Evolutionary conservation across 1,140 invertebrate species (phyloP), one percentile per base, ranked within the genome.

Genomic region (Pseudobourletiella spinata): DNA sequence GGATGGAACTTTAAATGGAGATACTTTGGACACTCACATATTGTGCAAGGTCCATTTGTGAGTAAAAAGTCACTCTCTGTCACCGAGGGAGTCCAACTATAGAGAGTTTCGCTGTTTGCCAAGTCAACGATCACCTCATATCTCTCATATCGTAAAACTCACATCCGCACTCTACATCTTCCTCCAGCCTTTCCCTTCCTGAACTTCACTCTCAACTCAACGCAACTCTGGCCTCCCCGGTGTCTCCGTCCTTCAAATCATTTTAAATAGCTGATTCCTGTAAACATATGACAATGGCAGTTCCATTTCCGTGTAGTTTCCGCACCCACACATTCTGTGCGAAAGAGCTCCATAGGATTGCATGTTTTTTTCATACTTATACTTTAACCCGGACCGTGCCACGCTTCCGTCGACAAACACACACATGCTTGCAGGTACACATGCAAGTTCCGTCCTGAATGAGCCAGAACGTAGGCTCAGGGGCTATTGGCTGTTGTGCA

Each of bases 71-170:
- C n/a, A n/a, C n/a, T n/a, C n/a, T n/a, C n/a, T n/a, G n/a, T n/a
- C n/a, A n/a, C n/a, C n/a, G n/a, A n/a, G n/a, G n/a, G n/a, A n/a
- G n/a, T n/a, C n/a, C n/a, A n/a, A n/a, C n/a, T n/a, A n/a, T n/a
- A n/a, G n/a, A n/a, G n/a, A n/a, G n/a, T 39, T 39, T 39, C 32
- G n/a, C 32, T 48, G 20, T 18, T 48, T 48, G 18, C 44, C 22
- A 6, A 15, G 44, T 18, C 44, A 15, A 48, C 18, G 11, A 48
- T 18, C 6, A 6, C 14, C 18, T 48, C 44, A 48, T 54, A 22
- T 54, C 50, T 20, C 30, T 28, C 29, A 55, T 20, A 35, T 35
- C 29, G 30, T n/a, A n/a, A 55, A 55, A 55, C 26, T 35, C 32
- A 55, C 29, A 35, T 55, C 52, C 52, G 29, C 29, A 55, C 24